Evolutionary conservation across 1,140 invertebrate species (phyloP).

Genomic region (Drosophila guanche): DNA sequence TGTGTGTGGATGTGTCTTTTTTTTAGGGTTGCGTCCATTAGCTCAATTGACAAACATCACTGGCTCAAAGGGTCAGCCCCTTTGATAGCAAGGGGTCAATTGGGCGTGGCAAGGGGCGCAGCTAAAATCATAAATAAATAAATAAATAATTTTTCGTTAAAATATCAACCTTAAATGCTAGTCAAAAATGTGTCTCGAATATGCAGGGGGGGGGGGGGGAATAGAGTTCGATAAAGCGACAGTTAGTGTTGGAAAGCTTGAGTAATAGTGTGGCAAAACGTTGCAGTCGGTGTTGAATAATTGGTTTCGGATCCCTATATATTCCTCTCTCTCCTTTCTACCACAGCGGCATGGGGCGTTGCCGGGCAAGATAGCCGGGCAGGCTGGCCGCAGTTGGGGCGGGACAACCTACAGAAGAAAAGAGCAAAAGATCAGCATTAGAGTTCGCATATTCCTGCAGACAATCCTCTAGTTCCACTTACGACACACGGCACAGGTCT

Average conservation of each 20-base stretch:
- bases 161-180: conserved; percentile 77
- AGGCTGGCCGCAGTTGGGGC: conserved; percentile 72
- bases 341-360: conserved; percentile 80
- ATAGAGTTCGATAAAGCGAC: conserved; percentile 19
- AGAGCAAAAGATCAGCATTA: not conserved
- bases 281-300: conserved; percentile 16
- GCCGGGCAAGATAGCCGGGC: conserved; percentile 63
- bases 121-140: conserved; percentile 72
- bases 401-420: conserved; percentile 85
- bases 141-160: conserved; percentile 69
- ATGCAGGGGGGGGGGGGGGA: not conserved
- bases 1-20: conserved; percentile 17
- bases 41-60: conserved; percentile 77
- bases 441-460: too few species aligned
- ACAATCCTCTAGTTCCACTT: conserved; percentile 84
- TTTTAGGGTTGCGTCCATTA: conserved; percentile 36
- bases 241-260: conserved; percentile 36
- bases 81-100: conserved; percentile 83
- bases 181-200: conserved; percentile 52
- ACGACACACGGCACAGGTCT: conserved; percentile 93
- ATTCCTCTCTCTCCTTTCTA: conserved; percentile 26
- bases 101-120: conserved; percentile 64
- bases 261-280: conserved; percentile 45
- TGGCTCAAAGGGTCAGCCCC: conserved; percentile 72
- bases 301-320: not conserved